These are phyloP conservation scores for Cynodonichthys magdalenae DNA, from an alignment of 2,797 vertebrate species.

Conservation along the genomic window DNA sequence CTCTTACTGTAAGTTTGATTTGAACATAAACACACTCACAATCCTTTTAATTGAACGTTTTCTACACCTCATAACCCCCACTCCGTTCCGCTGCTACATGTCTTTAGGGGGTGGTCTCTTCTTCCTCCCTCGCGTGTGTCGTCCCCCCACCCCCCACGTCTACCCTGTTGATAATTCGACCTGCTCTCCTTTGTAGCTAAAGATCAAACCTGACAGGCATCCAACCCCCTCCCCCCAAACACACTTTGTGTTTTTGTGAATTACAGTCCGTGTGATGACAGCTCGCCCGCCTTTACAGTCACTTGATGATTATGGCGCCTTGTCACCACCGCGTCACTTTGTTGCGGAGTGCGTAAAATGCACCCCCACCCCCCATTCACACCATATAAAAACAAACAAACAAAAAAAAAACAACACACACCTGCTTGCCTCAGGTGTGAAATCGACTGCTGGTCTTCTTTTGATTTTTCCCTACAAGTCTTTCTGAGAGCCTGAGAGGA, in stretches of 20 bases:
- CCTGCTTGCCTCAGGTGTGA: constrained; percentile 60
- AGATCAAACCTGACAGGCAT: constrained; percentile 19
- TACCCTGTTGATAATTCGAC: too few relatives aligned
- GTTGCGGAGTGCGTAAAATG: constrained; percentile 33
- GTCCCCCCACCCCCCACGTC: too few relatives aligned
- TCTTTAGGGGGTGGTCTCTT: too few relatives aligned
- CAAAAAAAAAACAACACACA: constrained; percentile 42
- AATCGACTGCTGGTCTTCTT: too few relatives aligned
- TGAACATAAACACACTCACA: too few relatives aligned
- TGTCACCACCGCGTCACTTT: constrained; percentile 33
- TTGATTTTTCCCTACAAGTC: too few relatives aligned
- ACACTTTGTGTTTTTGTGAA: not conserved
- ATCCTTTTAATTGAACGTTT: too few relatives aligned
- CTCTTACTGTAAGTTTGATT: too few relatives aligned
- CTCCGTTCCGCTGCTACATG: too few relatives aligned
- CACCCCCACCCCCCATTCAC: not conserved
- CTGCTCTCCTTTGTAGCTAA: constrained; percentile 7
- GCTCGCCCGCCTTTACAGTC: constrained; percentile 20
- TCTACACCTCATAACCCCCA: too few relatives aligned
- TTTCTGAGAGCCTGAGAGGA: not conserved
- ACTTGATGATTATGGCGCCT: constrained; percentile 57
- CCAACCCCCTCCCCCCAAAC: too few relatives aligned
- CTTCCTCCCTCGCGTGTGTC: too few relatives aligned
- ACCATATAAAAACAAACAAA: not conserved
- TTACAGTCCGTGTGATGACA: not conserved